phyloP scores from a whole-genome alignment of 2,797 vertebrate genomes.

The Eurystomus glaucurus region DNA sequence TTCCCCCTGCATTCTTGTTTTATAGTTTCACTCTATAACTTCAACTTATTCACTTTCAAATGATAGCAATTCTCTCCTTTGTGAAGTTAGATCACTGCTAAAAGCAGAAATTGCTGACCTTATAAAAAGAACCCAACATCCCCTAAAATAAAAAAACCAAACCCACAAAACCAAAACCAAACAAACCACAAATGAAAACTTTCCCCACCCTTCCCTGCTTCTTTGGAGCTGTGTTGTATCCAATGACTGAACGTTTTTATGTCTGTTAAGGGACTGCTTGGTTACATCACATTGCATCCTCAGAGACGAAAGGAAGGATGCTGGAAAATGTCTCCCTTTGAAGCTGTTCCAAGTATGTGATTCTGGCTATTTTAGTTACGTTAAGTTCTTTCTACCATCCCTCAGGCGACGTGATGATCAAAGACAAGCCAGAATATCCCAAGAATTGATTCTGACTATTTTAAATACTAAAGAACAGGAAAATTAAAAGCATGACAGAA shows the following conservation, averaged over 20 bases:
- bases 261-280: not conserved
- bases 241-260: not conserved
- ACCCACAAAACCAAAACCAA: not conserved
- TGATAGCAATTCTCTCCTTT: not conserved
- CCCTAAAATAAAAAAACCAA: not conserved
- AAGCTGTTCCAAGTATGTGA: not conserved
- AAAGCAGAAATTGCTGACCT: not conserved
- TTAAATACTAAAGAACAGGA: not conserved
- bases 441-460: not conserved
- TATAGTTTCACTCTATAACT: not conserved
- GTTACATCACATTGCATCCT: not conserved
- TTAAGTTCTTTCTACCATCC: not conserved
- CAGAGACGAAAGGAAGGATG: not conserved
- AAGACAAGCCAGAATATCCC: not conserved
- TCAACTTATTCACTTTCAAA: not conserved
- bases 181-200: not conserved
- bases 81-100: not conserved
- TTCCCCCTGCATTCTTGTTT: not conserved
- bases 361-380: not conserved
- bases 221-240: not conserved
- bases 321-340: not conserved
- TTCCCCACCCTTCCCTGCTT: not conserved
- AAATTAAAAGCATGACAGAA: not conserved
- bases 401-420: not conserved
- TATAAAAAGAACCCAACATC: not conserved